Base-by-base conservation (phyloP, 2,113 vertebrate species). In the Xenopus laevis region DNA sequence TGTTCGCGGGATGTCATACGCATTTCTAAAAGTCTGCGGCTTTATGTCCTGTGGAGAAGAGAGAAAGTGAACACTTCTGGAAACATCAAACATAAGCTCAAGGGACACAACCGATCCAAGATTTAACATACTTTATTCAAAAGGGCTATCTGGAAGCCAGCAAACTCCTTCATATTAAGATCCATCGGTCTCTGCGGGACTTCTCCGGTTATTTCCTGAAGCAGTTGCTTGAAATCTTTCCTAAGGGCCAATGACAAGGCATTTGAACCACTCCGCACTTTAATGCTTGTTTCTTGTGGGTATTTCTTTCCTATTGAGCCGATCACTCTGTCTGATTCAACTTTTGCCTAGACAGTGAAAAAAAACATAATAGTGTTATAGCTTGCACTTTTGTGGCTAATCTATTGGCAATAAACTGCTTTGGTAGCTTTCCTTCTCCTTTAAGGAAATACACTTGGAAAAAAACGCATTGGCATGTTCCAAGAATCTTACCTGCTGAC, bases 321-420 rank as follows among this genome's bases (percentile, higher is more conserved):
- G 7, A 98, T 96, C 83, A 98, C 91, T 74, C 96, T 89, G 86
- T 98, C 96, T 67, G 95, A 97, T 89, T 98, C 96, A 78, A 96
- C 91, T 88, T 98, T 98, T 59, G 96, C 91, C 96, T 98, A 87
- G 6, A 40, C 33, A 40, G n/a, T 46, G 45, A 77, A 83, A 77
- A 16, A 63, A 63, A 55, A 55, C 6, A 55, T 17, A 10, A 47
- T 2, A 33, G 3, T 4, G n/a, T n/a, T n/a, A n/a, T n/a, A n/a
- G n/a, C n/a, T n/a, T n/a, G n/a, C n/a, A n/a, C n/a, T n/a, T n/a
- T n/a, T n/a, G n/a, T n/a, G n/a, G n/a, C n/a, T n/a, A n/a, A n/a
- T n/a, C n/a, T n/a, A n/a, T n/a, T n/a, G n/a, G n/a, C n/a, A n/a
- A n/a, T n/a, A n/a, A n/a, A n/a, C n/a, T n/a, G n/a, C n/a, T n/a